phyloP scores from a whole-genome alignment of 2,113 vertebrate species.

The Petromus typicus region DNA sequence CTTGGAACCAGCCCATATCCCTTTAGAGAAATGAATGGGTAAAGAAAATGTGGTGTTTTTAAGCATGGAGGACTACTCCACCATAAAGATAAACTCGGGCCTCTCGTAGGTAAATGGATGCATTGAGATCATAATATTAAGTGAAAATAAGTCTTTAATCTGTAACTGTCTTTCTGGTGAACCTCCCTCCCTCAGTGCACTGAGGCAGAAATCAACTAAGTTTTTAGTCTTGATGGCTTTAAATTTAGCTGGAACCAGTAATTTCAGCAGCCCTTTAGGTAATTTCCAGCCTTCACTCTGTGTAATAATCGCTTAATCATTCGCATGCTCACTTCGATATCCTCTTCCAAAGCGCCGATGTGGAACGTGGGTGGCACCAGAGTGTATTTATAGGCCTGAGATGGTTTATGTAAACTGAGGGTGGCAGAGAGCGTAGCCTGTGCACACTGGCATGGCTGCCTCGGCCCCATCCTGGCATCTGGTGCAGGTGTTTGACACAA shows the following conservation, averaged over 20 bases:
- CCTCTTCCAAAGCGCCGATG: neutral
- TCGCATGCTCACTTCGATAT: neutral
- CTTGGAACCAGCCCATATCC: neutral
- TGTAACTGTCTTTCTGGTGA: neutral
- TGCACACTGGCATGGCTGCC: neutral
- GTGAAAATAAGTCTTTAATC: neutral
- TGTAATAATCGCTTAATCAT: neutral
- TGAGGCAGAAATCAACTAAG: neutral
- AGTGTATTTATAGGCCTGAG: neutral
- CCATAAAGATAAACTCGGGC: neutral
- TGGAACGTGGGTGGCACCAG: neutral
- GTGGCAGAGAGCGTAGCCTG: neutral
- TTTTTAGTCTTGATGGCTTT: neutral
- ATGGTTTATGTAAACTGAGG: neutral
- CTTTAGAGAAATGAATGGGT: neutral
- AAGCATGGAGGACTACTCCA: neutral
- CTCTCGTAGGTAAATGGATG: neutral
- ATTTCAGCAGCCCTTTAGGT: neutral
- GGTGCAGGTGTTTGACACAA: neutral
- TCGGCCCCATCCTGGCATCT: neutral
- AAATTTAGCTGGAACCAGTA: neutral
- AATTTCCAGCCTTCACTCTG: neutral
- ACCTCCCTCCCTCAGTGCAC: neutral
- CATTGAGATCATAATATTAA: neutral
- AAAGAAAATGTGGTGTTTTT: neutral